Percentiles rank a stretch among this genome's conserved stretches.
Conservation (phyloP, 2,888 invertebrate genomes). For the Melangyna quadrimaculata region DNA sequence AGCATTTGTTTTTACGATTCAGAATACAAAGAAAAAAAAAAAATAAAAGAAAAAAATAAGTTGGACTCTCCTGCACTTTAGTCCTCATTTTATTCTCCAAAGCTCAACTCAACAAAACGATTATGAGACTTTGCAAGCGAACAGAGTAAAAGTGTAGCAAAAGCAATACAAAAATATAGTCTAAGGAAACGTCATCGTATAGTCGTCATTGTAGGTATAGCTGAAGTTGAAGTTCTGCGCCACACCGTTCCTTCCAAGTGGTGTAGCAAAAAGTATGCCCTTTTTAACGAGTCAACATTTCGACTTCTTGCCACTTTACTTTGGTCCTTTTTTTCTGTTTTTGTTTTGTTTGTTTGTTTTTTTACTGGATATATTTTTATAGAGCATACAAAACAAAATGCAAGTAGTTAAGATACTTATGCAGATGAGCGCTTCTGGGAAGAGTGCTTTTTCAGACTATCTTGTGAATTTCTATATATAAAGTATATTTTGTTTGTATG, state of each 20-base stretch:
- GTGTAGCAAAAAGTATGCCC: slow-evolving; percentile 42
- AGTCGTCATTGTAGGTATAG: background rate
- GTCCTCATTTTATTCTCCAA: slow-evolving; percentile 6
- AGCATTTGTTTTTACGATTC: slow-evolving; percentile 43
- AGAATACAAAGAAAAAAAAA: slow-evolving; percentile 11
- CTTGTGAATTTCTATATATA: slow-evolving; percentile 6
- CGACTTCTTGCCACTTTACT: slow-evolving; percentile 13
- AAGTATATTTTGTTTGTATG: slow-evolving; percentile 38
- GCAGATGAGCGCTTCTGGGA: slow-evolving; percentile 36
- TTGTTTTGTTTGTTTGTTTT: background rate
- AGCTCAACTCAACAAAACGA: slow-evolving; percentile 41
- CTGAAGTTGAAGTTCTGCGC: slow-evolving; percentile 1
- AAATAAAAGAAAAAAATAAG: background rate
- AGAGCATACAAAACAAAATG: slow-evolving; percentile 33
- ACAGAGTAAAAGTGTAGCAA: slow-evolving; percentile 36
- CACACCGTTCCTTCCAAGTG: slow-evolving; percentile 37
- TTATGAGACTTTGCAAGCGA: slow-evolving; percentile 57
- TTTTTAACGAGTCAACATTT: slow-evolving; percentile 64
- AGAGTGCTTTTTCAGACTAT: slow-evolving; percentile 10
- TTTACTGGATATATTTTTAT: slow-evolving; percentile 12
- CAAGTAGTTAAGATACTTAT: slow-evolving; percentile 44
- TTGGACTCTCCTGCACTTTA: background rate
- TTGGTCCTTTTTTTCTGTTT: background rate
- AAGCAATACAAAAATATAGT: slow-evolving; percentile 1
- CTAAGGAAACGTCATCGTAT: slow-evolving; percentile 3